A percentile compares a stretch with the other conserved stretches of the same genome.
Conservation (phyloP, 2,888 invertebrate species). For the Metellina segmentata region DNA sequence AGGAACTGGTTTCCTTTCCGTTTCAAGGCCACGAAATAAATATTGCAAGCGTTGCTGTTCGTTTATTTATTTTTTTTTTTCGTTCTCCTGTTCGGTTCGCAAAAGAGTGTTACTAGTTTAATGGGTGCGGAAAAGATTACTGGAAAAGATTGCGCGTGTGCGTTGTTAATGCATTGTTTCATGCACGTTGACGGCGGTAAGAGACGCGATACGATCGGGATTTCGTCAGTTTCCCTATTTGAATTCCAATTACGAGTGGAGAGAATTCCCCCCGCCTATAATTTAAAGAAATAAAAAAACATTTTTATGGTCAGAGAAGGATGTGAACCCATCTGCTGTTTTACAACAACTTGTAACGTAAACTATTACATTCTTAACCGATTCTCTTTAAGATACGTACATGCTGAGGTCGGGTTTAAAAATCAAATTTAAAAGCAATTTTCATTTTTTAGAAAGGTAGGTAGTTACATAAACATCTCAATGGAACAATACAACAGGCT, state of each 20-base stretch:
- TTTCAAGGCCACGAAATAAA: slow-evolving; percentile 59
- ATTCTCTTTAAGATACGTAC: no score
- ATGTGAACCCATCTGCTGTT: neutral
- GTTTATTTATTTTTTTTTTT: slow-evolving; percentile 5
- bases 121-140: slow-evolving; percentile 45
- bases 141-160: slow-evolving; percentile 17
- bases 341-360: neutral
- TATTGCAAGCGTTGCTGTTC: slow-evolving; percentile 6
- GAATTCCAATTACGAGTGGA: slow-evolving; percentile 15
- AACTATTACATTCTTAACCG: neutral
- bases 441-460: no score
- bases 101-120: slow-evolving; percentile 53
- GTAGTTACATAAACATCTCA: no score
- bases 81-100: neutral
- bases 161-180: slow-evolving; percentile 19
- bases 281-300: neutral
- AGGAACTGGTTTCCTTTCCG: slow-evolving; percentile 61
- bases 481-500: no score
- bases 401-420: no score
- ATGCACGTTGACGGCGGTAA: slow-evolving; percentile 10
- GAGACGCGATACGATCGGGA: neutral
- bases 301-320: neutral
- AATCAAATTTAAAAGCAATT: no score
- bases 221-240: neutral
- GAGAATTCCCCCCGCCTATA: neutral